Conservation (phyloP, 1,140 invertebrate species). For the Drosophila repletoides region DNA sequence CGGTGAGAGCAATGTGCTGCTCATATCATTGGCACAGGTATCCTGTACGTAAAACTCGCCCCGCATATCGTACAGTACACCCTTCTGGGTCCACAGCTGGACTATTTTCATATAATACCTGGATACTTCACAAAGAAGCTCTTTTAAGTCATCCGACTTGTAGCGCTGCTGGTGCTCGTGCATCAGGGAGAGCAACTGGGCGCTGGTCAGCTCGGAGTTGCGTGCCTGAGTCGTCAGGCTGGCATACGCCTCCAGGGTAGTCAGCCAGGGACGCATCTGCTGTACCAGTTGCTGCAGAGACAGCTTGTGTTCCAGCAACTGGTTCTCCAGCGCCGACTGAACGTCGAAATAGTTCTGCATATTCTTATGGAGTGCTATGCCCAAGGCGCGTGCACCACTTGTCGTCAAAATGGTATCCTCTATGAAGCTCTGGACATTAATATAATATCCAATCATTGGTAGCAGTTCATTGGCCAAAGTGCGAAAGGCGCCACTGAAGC, state of each 20-base stretch:
- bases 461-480: constrained; percentile 40
- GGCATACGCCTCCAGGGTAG: constrained; percentile 27
- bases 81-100: constrained; percentile 64
- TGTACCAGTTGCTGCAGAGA: constrained; percentile 45
- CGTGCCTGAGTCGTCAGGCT: constrained; percentile 24
- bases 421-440: constrained; percentile 57
- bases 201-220: constrained; percentile 1
- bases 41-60: constrained; percentile 62
- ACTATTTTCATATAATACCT: constrained; percentile 66
- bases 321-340: constrained; percentile 44
- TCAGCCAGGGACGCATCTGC: constrained; percentile 53
- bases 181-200: constrained; percentile 46
- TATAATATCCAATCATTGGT: constrained; percentile 51
- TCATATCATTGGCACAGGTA: constrained; percentile 26
- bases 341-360: constrained; percentile 53
- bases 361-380: constrained; percentile 10
- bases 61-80: constrained; percentile 43
- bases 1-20: constrained; percentile 45
- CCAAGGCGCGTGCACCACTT: constrained; percentile 23
- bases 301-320: constrained; percentile 32
- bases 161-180: constrained; percentile 22
- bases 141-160: constrained; percentile 8
- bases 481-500: constrained; percentile 39
- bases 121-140: constrained; percentile 19
- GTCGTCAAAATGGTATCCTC: constrained; percentile 47